Evolutionary conservation across 2,113 vertebrate species (phyloP), one percentile per base, ranked within the genome.

Genomic region (Lutjanus erythropterus): DNA sequence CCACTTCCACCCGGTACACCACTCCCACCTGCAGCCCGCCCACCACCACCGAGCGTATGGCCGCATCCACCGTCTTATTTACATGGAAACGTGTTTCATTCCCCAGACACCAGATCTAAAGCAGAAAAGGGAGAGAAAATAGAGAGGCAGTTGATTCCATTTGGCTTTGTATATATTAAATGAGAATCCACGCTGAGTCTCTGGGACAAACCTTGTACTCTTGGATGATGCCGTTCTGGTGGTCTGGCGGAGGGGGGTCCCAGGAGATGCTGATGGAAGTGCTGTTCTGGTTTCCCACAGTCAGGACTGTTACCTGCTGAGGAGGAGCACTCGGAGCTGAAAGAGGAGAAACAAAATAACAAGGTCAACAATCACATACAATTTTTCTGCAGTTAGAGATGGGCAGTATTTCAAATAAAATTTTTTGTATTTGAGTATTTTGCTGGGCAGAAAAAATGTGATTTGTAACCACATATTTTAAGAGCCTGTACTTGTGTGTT

Each of bases 221-320:
- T 89, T 99, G 98, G 90, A 99, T 98, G 82, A 99, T 96, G 92
- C 98, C 98, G 39, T 99, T 99, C 92, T 99, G 98, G 88, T 99
- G 97, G 88, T 99, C 97, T 1, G 95, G 92, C 49, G 97, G 97
- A 61, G 98, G 98, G 11, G 98, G 97, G 81, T 99, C 98, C 98
- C 98, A 99, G 76, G 98, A 99, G 91, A 99, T 97, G 92, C 97
- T 99, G 82, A 99, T 99, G 68, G 98, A 99, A 18, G 98, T 99
- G 91, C 97, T 99, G 89, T 99, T 99, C 93, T 98, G 97, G 88
- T 90, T 99, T 85, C 97, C 98, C 62, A 99, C 97, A 1, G 95
- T 98, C 88, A 98, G 93, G 60, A 99, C 97, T 12, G 97, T 98
- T 88, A 99, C 97, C 92, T 98, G 97, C 91, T 99, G 98, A 33